A percentile compares a stretch with the other conserved stretches of the same genome.
These are phyloP conservation scores for Resseliella maxima DNA, from an alignment of 2,888 invertebrate species.

Conservation along the genomic window DNA sequence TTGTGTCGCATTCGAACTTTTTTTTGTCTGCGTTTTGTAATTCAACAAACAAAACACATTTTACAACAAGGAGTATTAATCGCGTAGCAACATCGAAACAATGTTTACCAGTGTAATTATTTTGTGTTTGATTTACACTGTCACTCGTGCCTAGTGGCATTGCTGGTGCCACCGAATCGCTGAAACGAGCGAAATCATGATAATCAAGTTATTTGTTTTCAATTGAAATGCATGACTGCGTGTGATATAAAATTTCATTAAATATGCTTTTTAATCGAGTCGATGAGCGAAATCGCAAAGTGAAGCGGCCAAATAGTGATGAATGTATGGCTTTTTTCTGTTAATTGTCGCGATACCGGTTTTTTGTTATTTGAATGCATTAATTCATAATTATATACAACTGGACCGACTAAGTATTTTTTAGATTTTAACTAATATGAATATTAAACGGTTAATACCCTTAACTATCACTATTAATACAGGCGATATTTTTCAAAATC, in stretches of 20 bases:
- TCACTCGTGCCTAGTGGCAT: not conserved
- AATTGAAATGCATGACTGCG: constrained; percentile 37
- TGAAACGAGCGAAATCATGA: constrained; percentile 25
- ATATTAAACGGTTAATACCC: not conserved
- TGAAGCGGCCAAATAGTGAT: not conserved
- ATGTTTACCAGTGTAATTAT: constrained; percentile 42
- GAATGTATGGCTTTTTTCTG: not conserved
- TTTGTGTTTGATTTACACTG: constrained; percentile 54
- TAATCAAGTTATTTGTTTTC: constrained; percentile 51
- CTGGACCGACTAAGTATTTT: not conserved
- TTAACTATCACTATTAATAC: too few relatives aligned
- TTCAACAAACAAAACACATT: constrained; percentile 30
- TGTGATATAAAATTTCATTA: constrained; percentile 55
- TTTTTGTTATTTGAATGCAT: not conserved
- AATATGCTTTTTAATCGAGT: constrained; percentile 41
- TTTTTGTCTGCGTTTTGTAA: constrained; percentile 20
- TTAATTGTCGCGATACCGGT: not conserved
- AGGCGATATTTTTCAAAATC: not conserved
- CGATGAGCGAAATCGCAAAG: not conserved
- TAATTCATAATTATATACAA: not conserved
- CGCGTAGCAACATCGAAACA: constrained; percentile 51
- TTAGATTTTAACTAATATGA: not conserved
- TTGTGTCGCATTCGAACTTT: not conserved
- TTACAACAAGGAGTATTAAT: constrained; percentile 42
- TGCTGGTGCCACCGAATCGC: not conserved